Percentiles rank a stretch among this genome's conserved stretches.
Conservation (phyloP, 92 coral and sea anemone species). For the Palythoa heliodiscus region DNA sequence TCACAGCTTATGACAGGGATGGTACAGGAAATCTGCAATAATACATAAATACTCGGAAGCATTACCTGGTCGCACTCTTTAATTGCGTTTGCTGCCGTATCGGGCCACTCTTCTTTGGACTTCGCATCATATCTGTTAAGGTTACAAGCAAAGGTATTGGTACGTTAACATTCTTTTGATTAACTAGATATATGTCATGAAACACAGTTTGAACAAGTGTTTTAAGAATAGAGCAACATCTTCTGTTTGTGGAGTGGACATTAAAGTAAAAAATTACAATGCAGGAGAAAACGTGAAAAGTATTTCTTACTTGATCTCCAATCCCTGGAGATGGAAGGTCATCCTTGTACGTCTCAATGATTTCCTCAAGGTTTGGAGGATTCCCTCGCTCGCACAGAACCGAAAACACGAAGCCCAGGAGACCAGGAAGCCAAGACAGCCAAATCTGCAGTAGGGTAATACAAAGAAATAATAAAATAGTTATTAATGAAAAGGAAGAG, state of each 20-base stretch:
- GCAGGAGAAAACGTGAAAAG: background rate
- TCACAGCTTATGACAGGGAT: too few species aligned
- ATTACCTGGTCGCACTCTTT: constrained; percentile 2
- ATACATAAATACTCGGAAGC: background rate
- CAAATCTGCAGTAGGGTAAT: constrained; percentile 42
- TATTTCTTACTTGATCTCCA: constrained; percentile 25
- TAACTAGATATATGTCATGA: constrained; percentile 15
- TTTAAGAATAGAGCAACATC: constrained; percentile 20
- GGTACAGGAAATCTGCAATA: too few species aligned
- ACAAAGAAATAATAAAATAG: constrained; percentile 30
- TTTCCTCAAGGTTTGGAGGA: constrained; percentile 32
- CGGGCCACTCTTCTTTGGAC: too few species aligned
- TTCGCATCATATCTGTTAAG: constrained; percentile 15
- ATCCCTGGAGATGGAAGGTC: constrained; percentile 49
- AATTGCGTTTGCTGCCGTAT: too few species aligned
- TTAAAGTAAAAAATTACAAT: background rate
- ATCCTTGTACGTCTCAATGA: constrained; percentile 38
- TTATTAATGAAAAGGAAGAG: constrained; percentile 34
- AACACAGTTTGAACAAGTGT: constrained; percentile 25
- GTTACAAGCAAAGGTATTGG: constrained; percentile 8
- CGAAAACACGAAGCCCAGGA: constrained; percentile 50
- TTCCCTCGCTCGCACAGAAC: constrained; percentile 45
- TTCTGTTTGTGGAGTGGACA: constrained; percentile 17
- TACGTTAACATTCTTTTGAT: constrained; percentile 15
- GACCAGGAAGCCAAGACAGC: constrained; percentile 32